A percentile compares a stretch with the other conserved stretches of the same genome.
Evolutionary conservation across 2,888 invertebrate genomes (phyloP).

Genomic region (Griposia aprilina): DNA sequence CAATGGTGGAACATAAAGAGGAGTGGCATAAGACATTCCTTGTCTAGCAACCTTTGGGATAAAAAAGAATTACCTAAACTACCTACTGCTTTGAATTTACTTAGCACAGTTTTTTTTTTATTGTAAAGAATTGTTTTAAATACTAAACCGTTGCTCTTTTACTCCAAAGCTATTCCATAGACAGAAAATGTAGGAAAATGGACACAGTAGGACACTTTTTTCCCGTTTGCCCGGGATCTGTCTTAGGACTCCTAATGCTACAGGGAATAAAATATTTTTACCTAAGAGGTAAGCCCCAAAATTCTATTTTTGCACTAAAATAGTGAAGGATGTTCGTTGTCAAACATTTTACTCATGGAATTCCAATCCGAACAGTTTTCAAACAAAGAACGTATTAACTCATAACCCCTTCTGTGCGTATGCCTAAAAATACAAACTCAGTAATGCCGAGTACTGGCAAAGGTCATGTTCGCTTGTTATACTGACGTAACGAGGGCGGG

Average conservation of each 20-base stretch:
- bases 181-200: no score
- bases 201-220: not conserved
- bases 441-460: constrained; percentile 22
- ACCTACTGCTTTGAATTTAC: no score
- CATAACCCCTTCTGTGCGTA: not conserved
- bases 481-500: constrained; percentile 66
- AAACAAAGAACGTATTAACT: constrained; percentile 5
- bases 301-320: not conserved
- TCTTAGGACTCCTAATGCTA: not conserved
- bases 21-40: not conserved
- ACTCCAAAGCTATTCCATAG: no score
- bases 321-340: not conserved
- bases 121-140: no score
- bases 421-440: constrained; percentile 24
- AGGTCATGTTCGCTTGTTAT: constrained; percentile 48
- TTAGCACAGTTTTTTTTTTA: no score
- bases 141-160: no score
- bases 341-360: not conserved
- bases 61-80: not conserved
- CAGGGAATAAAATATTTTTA: not conserved
- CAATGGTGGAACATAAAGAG: not conserved
- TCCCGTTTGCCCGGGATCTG: not conserved
- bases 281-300: not conserved
- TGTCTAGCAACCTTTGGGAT: not conserved
- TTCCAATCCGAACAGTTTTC: not conserved